A percentile compares a stretch with the other conserved stretches of the same genome.
phyloP scores from a whole-genome alignment of 1,140 invertebrate species.

The Meloidogyne exigua region DNA sequence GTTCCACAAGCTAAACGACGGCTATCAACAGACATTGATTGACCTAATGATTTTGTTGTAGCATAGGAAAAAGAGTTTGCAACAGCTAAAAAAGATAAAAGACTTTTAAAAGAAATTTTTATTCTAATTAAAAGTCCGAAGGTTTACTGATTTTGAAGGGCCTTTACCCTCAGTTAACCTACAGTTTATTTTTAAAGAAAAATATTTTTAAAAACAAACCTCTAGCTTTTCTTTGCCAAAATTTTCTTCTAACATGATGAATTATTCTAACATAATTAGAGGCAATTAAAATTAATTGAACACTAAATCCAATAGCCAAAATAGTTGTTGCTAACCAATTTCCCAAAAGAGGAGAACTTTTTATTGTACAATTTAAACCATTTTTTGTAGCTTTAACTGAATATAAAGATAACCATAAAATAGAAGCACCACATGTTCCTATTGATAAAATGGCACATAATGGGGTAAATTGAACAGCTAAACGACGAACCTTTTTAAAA shows the following conservation, averaged over 20 bases:
- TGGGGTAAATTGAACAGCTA: slow-evolving; percentile 51
- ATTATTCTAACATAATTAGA: slow-evolving; percentile 60
- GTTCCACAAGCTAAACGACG: not conserved
- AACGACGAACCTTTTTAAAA: slow-evolving; percentile 47
- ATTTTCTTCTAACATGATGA: slow-evolving; percentile 59
- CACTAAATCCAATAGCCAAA: slow-evolving; percentile 45
- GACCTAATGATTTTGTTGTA: not conserved
- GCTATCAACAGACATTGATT: not conserved
- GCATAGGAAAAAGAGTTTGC: slow-evolving; percentile 32
- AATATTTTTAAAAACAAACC: too few relatives aligned
- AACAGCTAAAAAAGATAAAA: slow-evolving; percentile 41
- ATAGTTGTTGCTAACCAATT: slow-evolving; percentile 33
- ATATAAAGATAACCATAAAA: slow-evolving; percentile 38
- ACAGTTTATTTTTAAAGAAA: too few relatives aligned
- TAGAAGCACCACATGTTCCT: slow-evolving; percentile 35
- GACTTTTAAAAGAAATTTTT: too few relatives aligned
- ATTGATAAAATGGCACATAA: slow-evolving; percentile 49
- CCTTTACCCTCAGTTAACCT: too few relatives aligned
- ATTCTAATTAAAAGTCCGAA: too few relatives aligned
- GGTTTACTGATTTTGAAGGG: too few relatives aligned
- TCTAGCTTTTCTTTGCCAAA: slow-evolving; percentile 58
- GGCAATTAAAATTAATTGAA: slow-evolving; percentile 41
- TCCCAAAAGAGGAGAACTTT: slow-evolving; percentile 13
- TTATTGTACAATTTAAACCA: slow-evolving; percentile 37
- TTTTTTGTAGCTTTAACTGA: slow-evolving; percentile 37